Evolutionary conservation across 1,140 invertebrate species (phyloP).

Genomic region (Manduca sexta): DNA sequence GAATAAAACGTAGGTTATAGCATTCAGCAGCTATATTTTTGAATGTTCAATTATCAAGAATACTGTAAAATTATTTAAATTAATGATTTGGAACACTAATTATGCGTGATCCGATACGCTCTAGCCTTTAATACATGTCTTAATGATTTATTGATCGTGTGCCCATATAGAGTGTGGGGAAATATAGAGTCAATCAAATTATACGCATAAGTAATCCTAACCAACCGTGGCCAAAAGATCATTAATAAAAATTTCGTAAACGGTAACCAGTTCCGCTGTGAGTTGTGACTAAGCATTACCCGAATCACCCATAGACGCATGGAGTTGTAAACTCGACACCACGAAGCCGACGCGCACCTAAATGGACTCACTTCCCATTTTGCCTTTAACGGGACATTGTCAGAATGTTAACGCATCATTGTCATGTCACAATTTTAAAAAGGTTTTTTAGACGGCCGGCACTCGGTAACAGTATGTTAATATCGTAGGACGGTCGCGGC

Average conservation of each 20-base stretch:
- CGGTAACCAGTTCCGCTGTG: slow-evolving; percentile 32
- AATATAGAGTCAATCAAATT: slow-evolving; percentile 15
- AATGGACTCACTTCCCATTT: slow-evolving; percentile 41
- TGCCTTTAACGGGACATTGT: slow-evolving; percentile 41
- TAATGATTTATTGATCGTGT: no score
- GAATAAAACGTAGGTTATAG: no score
- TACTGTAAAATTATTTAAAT: no score
- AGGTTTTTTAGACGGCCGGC: slow-evolving; percentile 32
- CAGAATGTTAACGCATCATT: slow-evolving; percentile 53
- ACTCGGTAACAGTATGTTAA: slow-evolving; percentile 55
- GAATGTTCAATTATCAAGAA: no score
- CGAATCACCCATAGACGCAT: slow-evolving; percentile 15
- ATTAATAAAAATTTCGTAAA: slow-evolving; percentile 38
- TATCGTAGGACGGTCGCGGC: slow-evolving; percentile 38
- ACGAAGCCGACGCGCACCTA: slow-evolving; percentile 28
- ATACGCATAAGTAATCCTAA: slow-evolving; percentile 12
- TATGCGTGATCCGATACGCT: background rate
- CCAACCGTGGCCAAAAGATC: slow-evolving; percentile 15
- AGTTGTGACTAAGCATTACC: slow-evolving; percentile 32
- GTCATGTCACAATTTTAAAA: slow-evolving; percentile 58
- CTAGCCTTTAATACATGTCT: no score
- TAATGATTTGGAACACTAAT: no score
- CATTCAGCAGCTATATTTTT: no score
- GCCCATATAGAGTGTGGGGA: background rate
- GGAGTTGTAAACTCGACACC: slow-evolving; percentile 13